Base-by-base conservation (phyloP, 2,888 invertebrate species). In the Calliphora vomitoria region DNA sequence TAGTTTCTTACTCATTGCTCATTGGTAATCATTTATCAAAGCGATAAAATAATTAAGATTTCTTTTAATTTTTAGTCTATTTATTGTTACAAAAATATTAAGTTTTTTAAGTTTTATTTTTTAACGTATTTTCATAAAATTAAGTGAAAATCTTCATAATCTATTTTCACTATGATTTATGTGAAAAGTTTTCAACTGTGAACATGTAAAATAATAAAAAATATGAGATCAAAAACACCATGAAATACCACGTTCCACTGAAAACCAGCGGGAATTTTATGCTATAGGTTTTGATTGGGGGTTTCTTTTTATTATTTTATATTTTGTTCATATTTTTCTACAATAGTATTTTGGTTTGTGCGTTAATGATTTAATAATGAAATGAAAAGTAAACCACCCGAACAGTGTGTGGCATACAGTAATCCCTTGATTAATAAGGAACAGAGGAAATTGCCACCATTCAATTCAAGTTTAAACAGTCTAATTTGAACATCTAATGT, bases 211-310 rank as follows among this genome's bases (percentile, higher is more conserved):
- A 41, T 25, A 72, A 60, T 44, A 44, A 58, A 60, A 58, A 41
- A 44, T 58, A 74, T 25, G 15, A 60, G 58, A 20, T 74, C 58
- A 58, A 44, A 25, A 58, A 71, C 25, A 58, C n/a, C 38, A 55
- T 55, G 53, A 55, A 55, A 72, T 38, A 15, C 8, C 10, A 72
- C 18, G 55, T 58, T 74, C 25, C 58, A 44, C 47, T 10, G 18
- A 64, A 72, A 55, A 55, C 38, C 71, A 55, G 71, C 71, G 20
- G 53, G 71, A 38, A 41, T 72, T 71, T 35, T 64, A n/a, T 10
- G 47, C 35, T 47, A 10, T 31, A 25, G n/a, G 47, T 44, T 69
- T 47, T 50, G 15, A 69, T 25, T 31, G 47, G 68, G n/a, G n/a
- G 3, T 69, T 69, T 18, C 8, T 25, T 25, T 25, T 25, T 25